These are phyloP conservation scores for Horisme vitalbata DNA, from an alignment of 2,888 invertebrate species.

Conservation along the genomic window DNA sequence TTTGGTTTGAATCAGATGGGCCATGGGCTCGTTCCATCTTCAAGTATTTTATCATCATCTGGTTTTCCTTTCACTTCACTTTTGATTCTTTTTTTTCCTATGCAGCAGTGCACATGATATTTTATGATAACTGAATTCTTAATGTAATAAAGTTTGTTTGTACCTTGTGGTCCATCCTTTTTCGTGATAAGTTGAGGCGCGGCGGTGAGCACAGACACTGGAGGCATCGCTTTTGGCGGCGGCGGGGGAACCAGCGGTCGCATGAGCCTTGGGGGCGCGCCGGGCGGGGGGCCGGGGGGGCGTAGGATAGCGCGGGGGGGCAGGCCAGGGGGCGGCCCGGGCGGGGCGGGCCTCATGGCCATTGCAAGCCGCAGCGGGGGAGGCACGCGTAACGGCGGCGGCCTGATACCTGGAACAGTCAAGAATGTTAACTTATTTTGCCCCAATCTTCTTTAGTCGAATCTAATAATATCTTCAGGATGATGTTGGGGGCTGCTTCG, in stretches of 20 bases:
- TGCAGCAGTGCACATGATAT: too few species aligned
- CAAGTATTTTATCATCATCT: too few species aligned
- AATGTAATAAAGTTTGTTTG: too few species aligned
- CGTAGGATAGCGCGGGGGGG: slow-evolving; percentile 82
- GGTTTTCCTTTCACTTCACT: too few species aligned
- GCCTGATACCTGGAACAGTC: slow-evolving; percentile 51
- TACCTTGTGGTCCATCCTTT: slow-evolving; percentile 84
- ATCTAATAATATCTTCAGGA: too few species aligned
- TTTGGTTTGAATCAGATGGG: too few species aligned
- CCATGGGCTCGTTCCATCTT: too few species aligned
- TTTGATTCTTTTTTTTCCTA: too few species aligned
- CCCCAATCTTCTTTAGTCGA: too few species aligned
- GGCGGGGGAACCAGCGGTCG: slow-evolving; percentile 85
- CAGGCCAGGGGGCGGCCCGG: slow-evolving; percentile 70
- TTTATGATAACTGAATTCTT: too few species aligned
- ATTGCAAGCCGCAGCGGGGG: slow-evolving; percentile 37
- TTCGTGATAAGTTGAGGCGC: slow-evolving; percentile 92
- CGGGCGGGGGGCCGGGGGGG: slow-evolving; percentile 85
- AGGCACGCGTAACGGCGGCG: slow-evolving; percentile 57
- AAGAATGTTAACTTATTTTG: background rate
- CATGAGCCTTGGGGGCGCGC: slow-evolving; percentile 63
- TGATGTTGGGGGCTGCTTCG: too few species aligned
- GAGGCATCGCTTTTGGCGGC: slow-evolving; percentile 58
- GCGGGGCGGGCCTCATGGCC: slow-evolving; percentile 68
- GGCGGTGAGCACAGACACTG: slow-evolving; percentile 89